Evolutionary conservation across 2,113 vertebrate species (phyloP).

Genomic region (Myiozetetes cayanensis): DNA sequence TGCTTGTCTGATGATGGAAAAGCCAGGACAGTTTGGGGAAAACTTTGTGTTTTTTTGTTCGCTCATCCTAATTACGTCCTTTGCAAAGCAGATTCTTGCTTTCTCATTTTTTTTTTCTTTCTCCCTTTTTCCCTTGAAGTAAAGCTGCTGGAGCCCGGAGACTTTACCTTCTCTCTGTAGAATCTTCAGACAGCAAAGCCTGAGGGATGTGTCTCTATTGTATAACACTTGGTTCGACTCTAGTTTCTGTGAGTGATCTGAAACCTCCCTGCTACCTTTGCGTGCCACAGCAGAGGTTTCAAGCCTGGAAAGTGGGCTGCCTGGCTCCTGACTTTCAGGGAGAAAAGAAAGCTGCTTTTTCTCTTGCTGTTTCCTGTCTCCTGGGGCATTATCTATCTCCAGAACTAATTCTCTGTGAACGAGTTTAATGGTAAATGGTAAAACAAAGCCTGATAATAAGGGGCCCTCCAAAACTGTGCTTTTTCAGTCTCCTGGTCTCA

Average conservation of each 20-base stretch:
- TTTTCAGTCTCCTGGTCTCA: background rate
- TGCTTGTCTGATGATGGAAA: background rate
- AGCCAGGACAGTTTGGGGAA: accelerated
- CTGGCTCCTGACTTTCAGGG: background rate
- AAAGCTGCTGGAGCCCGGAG: accelerated
- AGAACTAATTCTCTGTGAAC: background rate
- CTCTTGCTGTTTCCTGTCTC: background rate
- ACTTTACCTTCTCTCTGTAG: background rate
- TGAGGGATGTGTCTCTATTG: background rate
- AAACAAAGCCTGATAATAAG: background rate
- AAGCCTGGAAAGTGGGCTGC: accelerated
- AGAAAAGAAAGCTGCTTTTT: background rate
- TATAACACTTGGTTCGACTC: background rate
- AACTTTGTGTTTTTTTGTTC: background rate
- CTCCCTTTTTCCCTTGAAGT: background rate
- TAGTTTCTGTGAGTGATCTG: background rate
- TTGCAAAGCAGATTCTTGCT: accelerated
- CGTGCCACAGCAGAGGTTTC: background rate
- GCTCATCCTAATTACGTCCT: background rate
- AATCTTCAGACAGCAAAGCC: background rate
- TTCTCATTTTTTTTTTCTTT: too few species aligned
- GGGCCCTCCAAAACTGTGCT: background rate
- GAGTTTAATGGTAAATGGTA: background rate
- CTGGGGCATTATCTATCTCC: background rate
- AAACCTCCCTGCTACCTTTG: background rate